Conservation (phyloP, 2,113 vertebrate genomes). For the Egretta garzetta region DNA sequence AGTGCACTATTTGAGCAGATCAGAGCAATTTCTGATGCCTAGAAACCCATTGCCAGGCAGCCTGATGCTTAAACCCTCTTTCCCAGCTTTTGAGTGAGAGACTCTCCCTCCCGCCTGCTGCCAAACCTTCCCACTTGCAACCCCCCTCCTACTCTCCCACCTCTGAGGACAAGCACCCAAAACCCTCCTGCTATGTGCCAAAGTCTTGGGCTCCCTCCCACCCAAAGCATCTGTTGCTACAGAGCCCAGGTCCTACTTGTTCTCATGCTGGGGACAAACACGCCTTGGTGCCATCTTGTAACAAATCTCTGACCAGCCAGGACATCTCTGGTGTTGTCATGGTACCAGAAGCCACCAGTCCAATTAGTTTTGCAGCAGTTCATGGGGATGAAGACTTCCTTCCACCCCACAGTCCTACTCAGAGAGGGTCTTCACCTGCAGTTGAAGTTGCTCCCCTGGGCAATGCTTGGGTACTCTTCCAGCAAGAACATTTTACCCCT, state of each 20-base stretch:
- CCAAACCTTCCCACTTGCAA: neutral
- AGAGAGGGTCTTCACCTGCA: neutral
- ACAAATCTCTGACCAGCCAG: neutral
- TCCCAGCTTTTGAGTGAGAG: neutral
- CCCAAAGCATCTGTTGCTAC: neutral
- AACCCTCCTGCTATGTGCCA: neutral
- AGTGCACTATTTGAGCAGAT: neutral
- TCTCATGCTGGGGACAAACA: neutral
- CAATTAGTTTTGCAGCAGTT: neutral
- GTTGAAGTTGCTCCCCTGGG: neutral
- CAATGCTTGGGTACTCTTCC: neutral
- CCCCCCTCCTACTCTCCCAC: neutral
- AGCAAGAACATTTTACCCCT: neutral
- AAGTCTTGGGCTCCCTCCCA: neutral
- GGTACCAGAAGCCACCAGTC: neutral
- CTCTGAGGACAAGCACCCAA: neutral
- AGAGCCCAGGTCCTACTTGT: neutral
- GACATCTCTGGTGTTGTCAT: neutral
- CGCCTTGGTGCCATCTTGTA: neutral
- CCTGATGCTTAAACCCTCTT: neutral
- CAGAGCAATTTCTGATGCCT: neutral
- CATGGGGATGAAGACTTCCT: neutral
- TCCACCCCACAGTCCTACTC: neutral
- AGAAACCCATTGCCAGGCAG: conserved; percentile 31
- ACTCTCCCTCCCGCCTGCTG: neutral